Percentiles rank a stretch among this genome's conserved stretches.
These are phyloP conservation scores for Lymantria dispar DNA, from an alignment of 2,888 invertebrate genomes.

Conservation along the genomic window DNA sequence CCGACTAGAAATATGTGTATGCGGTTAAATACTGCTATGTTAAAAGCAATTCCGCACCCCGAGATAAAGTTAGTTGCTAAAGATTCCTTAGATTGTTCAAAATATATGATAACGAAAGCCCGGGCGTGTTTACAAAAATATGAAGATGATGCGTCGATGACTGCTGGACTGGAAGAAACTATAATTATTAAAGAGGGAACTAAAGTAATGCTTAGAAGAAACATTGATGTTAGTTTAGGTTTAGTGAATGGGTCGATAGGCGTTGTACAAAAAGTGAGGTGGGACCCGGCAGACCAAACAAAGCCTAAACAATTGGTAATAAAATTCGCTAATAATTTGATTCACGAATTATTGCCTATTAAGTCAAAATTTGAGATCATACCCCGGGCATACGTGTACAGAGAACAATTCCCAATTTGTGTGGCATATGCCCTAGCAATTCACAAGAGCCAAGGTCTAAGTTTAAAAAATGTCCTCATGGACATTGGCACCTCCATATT, in stretches of 20 bases:
- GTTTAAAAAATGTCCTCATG: no score
- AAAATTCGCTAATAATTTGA: no score
- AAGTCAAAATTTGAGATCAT: no score
- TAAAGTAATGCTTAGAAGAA: slow-evolving; percentile 1
- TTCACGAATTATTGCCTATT: no score
- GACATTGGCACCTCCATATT: no score
- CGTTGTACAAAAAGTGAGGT: no score
- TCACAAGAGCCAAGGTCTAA: no score
- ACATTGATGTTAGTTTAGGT: slow-evolving; percentile 1
- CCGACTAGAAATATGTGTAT: neutral
- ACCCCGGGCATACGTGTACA: no score
- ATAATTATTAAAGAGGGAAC: neutral
- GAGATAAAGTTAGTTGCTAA: neutral
- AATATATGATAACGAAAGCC: neutral
- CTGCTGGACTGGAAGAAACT: neutral
- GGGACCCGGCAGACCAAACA: no score
- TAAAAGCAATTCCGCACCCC: neutral
- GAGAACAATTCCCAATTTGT: no score
- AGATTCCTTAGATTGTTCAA: neutral
- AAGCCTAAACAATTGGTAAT: no score
- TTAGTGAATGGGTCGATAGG: slow-evolving; percentile 2
- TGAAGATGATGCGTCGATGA: neutral
- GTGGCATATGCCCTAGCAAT: no score
- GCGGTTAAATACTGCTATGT: neutral
- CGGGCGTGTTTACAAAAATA: neutral